These are phyloP conservation scores for Anas bahamensis DNA, from an alignment of 2,797 vertebrate species.

Conservation along the genomic window DNA sequence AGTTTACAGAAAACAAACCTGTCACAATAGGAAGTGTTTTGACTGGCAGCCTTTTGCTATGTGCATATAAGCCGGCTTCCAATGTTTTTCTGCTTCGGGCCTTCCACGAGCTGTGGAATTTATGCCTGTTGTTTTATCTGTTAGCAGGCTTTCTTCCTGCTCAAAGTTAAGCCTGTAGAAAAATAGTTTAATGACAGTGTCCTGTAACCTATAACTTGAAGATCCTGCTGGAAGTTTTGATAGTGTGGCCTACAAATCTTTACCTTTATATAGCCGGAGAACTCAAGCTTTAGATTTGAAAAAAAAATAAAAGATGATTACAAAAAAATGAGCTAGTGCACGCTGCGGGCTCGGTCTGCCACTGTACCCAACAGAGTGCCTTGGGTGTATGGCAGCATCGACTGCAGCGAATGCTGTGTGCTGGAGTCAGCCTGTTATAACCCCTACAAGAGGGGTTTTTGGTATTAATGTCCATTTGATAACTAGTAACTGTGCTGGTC, in stretches of 20 bases:
- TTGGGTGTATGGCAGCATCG: background rate
- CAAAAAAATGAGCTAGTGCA: rapidly evolving
- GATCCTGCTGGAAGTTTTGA: background rate
- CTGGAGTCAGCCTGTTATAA: background rate
- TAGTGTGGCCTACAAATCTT: background rate
- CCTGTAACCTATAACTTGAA: background rate
- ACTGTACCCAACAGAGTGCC: rapidly evolving
- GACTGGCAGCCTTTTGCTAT: background rate
- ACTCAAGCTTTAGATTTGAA: background rate
- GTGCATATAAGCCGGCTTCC: background rate
- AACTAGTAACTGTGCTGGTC: background rate
- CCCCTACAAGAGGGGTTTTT: background rate
- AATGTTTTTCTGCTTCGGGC: background rate
- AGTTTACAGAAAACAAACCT: background rate
- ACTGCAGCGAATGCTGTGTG: background rate
- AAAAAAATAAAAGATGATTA: background rate
- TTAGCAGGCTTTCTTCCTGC: background rate
- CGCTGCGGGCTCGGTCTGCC: background rate
- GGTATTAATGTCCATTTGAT: background rate
- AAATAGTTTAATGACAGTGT: background rate
- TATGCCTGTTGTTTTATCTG: background rate
- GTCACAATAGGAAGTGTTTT: background rate
- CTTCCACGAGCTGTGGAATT: background rate
- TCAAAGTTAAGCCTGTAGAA: background rate
- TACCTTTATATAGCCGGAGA: background rate